Evolutionary conservation across 2,797 vertebrate genomes (phyloP).

Genomic region (Myiotriccus ornatus): DNA sequence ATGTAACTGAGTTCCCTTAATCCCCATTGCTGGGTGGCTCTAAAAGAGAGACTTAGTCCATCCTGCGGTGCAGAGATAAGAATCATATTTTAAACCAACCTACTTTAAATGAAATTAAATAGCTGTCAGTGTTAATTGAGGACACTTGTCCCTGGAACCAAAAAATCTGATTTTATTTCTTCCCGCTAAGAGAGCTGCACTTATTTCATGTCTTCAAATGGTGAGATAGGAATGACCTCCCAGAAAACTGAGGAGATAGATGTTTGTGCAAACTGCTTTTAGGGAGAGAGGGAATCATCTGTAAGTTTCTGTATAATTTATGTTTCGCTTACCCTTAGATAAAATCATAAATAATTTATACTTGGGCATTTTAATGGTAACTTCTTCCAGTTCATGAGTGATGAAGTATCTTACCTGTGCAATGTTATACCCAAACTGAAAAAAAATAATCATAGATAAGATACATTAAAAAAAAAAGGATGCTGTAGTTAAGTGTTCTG

Average conservation of each 20-base stretch:
- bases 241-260: neutral
- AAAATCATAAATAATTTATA: neutral
- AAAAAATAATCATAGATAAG: neutral
- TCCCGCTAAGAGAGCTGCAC: neutral
- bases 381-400: accelerated
- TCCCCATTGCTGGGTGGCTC: slow-evolving; percentile 42
- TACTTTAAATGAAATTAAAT: slow-evolving; percentile 66
- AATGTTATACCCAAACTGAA: neutral
- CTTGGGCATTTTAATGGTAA: neutral
- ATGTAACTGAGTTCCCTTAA: slow-evolving; percentile 32
- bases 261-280: neutral
- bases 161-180: neutral
- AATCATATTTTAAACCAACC: slow-evolving; percentile 50
- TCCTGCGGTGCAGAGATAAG: neutral
- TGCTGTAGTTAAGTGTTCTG: neutral
- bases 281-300: neutral
- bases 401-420: neutral
- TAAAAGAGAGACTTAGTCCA: slow-evolving; percentile 39
- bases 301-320: neutral
- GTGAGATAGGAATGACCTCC: neutral
- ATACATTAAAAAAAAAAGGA: neutral
- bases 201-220: neutral
- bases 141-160: neutral
- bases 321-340: neutral
- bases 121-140: slow-evolving; percentile 49